These are phyloP conservation scores for Pipra filicauda DNA, from an alignment of 2,113 vertebrate genomes.

Conservation along the genomic window DNA sequence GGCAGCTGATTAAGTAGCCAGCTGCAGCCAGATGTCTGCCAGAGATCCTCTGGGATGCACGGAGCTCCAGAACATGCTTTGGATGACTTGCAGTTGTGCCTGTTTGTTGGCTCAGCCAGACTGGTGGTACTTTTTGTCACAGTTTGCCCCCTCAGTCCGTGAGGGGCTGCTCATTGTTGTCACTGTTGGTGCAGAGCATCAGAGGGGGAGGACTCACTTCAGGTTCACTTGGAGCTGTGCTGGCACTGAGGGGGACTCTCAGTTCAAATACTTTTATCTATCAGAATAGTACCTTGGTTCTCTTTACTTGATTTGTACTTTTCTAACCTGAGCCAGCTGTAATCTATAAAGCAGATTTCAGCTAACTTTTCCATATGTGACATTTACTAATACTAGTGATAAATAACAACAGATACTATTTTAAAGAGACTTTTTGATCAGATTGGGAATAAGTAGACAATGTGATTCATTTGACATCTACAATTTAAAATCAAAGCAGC, in stretches of 20 bases:
- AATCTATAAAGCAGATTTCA: background rate
- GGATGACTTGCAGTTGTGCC: background rate
- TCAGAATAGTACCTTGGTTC: background rate
- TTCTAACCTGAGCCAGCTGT: background rate
- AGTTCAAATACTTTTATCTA: background rate
- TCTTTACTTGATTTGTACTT: background rate
- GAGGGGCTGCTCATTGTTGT: rapidly evolving
- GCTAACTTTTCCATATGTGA: background rate
- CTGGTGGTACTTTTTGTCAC: background rate
- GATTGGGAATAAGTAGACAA: background rate
- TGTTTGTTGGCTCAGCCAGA: background rate
- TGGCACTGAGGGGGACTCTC: background rate
- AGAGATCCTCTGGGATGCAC: background rate
- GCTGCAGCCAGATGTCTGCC: conserved; percentile 27
- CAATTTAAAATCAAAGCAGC: background rate
- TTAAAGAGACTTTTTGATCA: background rate
- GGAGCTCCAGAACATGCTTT: background rate
- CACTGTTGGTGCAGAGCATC: rapidly evolving
- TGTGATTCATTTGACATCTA: background rate
- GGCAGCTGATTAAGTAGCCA: conserved; percentile 20
- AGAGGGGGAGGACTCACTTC: background rate
- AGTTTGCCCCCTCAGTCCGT: rapidly evolving
- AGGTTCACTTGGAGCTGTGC: background rate
- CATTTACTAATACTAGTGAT: background rate
- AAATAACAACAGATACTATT: background rate